phyloP scores from a whole-genome alignment of 1,140 invertebrate genomes.

The Hycleus phaleratus region DNA sequence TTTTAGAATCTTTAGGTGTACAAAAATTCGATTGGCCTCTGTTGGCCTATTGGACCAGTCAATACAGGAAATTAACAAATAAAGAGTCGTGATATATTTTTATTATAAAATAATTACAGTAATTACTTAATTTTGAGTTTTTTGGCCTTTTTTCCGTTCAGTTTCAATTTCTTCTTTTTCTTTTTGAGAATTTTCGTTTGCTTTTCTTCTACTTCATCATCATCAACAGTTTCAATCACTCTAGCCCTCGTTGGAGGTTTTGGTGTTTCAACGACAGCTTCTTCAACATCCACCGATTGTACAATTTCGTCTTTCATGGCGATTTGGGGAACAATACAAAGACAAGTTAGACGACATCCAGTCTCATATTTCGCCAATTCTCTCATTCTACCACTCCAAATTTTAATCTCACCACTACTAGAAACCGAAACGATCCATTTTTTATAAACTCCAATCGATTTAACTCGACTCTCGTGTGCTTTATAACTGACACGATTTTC shows the following conservation, averaged over 20 bases:
- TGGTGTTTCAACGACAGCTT: constrained; percentile 10
- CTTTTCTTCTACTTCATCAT: constrained; percentile 10
- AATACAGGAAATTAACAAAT: constrained; percentile 15
- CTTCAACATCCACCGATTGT: constrained; percentile 12
- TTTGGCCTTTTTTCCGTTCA: constrained; percentile 4
- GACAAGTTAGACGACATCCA: constrained; percentile 53
- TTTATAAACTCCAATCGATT: constrained; percentile 50
- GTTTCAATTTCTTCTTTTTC: constrained; percentile 14
- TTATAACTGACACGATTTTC: constrained; percentile 43
- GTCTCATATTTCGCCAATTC: constrained; percentile 46
- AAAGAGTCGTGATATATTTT: constrained; percentile 6
- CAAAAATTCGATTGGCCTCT: constrained; percentile 31
- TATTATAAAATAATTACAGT: neutral
- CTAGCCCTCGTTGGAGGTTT: constrained; percentile 1
- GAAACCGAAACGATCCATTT: constrained; percentile 49
- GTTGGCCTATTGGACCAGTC: constrained; percentile 27
- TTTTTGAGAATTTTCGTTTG: neutral
- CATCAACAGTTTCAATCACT: constrained; percentile 18
- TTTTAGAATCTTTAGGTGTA: constrained; percentile 25
- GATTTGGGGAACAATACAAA: constrained; percentile 41
- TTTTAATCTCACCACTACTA: constrained; percentile 70
- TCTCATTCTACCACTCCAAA: constrained; percentile 56
- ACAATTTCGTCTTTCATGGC: constrained; percentile 24
- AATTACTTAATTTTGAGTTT: constrained; percentile 1
- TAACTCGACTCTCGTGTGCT: constrained; percentile 61